Evolutionary conservation across 2,113 vertebrate species (phyloP), one percentile per base, ranked within the genome.

Genomic region (Agelaius tricolor): DNA sequence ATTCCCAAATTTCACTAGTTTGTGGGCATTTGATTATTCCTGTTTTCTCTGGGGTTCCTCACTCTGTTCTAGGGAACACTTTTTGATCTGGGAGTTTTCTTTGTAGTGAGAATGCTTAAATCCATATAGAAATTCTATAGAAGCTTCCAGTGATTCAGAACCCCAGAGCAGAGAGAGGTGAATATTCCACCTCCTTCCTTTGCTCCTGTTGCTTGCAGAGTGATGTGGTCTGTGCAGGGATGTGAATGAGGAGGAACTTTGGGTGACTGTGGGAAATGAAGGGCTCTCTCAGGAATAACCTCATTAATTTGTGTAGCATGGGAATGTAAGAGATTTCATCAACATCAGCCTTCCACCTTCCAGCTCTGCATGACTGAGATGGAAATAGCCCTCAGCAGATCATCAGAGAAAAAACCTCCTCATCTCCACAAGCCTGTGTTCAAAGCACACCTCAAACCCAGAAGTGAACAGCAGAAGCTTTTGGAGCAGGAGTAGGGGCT

Each of bases 111-210:
- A 89, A 90, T 43, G 49, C 8, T 58, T 39, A 41, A 68, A n/a
- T 44, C 55, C 20, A 41, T 12, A n/a, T 9, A 73, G 63, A 83
- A 92, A 83, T 90, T 54, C 69, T 79, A 44, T 39, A 27, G 86
- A 72, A 96, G 75, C 63, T 75, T 82, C n/a, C 52, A 82, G 78
- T 7, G 35, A 77, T 71, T 82, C 85, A 92, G 94, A 72, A 68
- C 41, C 26, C 63, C 61, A 61, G 74, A 80, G 62, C 67, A 76
- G 58, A 69, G 61, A 31, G 13, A 63, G 15, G 67, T 88, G 57
- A 39, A 75, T 61, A 31, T 65, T 88, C 49, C 58, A 59, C 47
- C 82, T 77, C 82, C 35, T 87, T 31, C 67, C 13, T 28, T 28
- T 59, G 75, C 58, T 68, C 39, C 72, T 69, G 67, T 10, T 16